Base-by-base conservation (phyloP, 2,113 vertebrate genomes). In the Tupaia chinensis region DNA sequence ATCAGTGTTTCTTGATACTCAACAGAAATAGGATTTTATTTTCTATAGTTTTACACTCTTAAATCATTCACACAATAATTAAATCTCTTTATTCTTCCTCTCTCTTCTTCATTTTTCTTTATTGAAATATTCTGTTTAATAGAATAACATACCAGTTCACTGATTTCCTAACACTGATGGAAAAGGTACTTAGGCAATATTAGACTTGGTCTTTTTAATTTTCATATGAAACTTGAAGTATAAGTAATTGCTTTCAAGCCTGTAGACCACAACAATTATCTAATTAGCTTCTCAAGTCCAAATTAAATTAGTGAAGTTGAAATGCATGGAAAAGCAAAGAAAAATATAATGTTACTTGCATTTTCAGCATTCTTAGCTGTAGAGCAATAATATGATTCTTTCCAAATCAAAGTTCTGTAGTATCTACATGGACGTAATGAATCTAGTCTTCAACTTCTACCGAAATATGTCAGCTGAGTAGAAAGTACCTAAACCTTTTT, bases 241-340 rank as follows among this genome's bases (percentile, higher is more conserved):
- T 81, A 93, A 96, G 76, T 88, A 93, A 97, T 91, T 91, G 79
- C 91, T 95, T 96, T 92, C 65, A 93, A 53, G 61, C 60, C 53
- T 81, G 11, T 84, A 95, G 95, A 97, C 68, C 68, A 94, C 3
- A 53, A 5, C 27, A 80, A 82, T 97, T 56, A 97, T 98, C 88
- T 83, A 89, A 70, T 95, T 96, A 93, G 7, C 56, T 93, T 87
- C 79, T 94, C 95, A 93, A 87, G 84, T 95, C 87, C 54, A 61
- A 95, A 44, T 96, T 86, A 83, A 85, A 53, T 97, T 97, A 91
- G 44, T 91, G 78, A 95, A 20, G 63, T 97, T 97, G 68, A 20
- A 97, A 90, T 86, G 58, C 32, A 12, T 79, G 78, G 56, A 81
- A 88, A 96, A 96, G 74, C 58, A 91, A 14, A 95, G 92, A 98